Percentiles rank a stretch among this genome's conserved stretches.
These are phyloP conservation scores for Schlechtendalia chinensis DNA, from an alignment of 1,140 invertebrate genomes.

Conservation along the genomic window DNA sequence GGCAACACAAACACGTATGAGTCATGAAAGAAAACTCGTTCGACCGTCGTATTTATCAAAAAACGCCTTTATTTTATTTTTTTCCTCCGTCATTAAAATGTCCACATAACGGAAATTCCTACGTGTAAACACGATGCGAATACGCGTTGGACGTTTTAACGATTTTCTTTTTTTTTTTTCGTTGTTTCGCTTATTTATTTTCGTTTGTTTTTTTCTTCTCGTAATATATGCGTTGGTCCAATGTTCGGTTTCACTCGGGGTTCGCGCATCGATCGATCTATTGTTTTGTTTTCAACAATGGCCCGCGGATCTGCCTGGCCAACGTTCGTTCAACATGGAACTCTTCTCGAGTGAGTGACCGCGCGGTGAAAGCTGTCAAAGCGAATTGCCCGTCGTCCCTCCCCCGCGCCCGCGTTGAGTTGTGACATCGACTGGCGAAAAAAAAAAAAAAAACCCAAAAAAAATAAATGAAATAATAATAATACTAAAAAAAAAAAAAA, in stretches of 20 bases:
- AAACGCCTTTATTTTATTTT: neutral
- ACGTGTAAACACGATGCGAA: neutral
- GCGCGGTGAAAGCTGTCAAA: constrained; percentile 43
- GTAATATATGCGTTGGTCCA: neutral
- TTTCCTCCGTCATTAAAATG: neutral
- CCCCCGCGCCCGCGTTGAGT: neutral
- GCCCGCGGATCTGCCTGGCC: constrained; percentile 24
- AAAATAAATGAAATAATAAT: too few species aligned
- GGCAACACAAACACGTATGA: neutral
- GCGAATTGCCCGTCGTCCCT: constrained; percentile 16
- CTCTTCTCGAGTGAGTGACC: constrained; percentile 46
- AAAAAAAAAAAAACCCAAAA: constrained; percentile 30
- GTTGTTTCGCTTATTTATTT: neutral
- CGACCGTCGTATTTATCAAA: constrained; percentile 4
- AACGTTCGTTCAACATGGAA: constrained; percentile 15
- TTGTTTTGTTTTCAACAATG: constrained; percentile 45
- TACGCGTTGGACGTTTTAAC: neutral
- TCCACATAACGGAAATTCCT: neutral
- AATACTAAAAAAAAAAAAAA: neutral
- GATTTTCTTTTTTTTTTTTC: too few species aligned
- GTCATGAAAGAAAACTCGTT: neutral
- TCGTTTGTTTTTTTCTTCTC: neutral
- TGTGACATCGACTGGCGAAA: constrained; percentile 41
- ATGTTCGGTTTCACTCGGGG: constrained; percentile 32
- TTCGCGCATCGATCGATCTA: constrained; percentile 40